These are phyloP conservation scores for Neoitamus cyanurus DNA, from an alignment of 2,888 invertebrate species.

Conservation along the genomic window DNA sequence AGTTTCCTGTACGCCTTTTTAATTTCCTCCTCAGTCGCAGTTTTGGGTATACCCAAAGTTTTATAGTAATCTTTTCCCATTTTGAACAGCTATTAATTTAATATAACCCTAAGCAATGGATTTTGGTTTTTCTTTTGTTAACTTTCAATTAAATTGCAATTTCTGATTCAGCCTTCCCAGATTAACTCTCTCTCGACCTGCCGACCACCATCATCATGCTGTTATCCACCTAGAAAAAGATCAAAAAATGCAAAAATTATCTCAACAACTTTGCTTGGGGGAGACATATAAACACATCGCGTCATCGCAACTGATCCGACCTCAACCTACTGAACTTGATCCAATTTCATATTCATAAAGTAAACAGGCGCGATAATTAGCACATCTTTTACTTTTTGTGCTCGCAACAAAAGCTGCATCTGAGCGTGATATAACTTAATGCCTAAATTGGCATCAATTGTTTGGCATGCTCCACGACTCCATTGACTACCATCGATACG, in stretches of 20 bases:
- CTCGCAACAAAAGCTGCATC: not conserved
- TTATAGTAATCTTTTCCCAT: slow-evolving; percentile 99
- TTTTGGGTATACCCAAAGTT: slow-evolving; percentile 86
- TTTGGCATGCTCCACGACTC: not conserved
- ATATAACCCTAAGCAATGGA: not conserved
- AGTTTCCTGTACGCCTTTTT: slow-evolving; percentile 97
- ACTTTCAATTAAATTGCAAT: not conserved
- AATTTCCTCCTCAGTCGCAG: slow-evolving; percentile 94
- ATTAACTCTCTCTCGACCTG: not conserved
- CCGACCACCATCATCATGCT: not conserved
- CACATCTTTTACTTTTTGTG: not conserved
- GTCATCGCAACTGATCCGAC: not conserved
- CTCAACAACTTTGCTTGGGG: too few species aligned
- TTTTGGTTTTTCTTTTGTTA: not conserved
- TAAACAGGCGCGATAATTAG: not conserved
- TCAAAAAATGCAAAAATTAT: not conserved
- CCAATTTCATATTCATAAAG: not conserved
- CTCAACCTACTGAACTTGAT: not conserved
- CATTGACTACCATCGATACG: not conserved
- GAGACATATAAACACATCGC: not conserved
- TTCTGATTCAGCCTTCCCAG: not conserved
- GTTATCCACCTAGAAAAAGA: not conserved
- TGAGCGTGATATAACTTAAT: not conserved
- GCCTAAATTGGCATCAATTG: not conserved
- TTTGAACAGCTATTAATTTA: slow-evolving; percentile 33